Base-by-base conservation (phyloP, 2,797 vertebrate species). In the Streptopelia turtur region DNA sequence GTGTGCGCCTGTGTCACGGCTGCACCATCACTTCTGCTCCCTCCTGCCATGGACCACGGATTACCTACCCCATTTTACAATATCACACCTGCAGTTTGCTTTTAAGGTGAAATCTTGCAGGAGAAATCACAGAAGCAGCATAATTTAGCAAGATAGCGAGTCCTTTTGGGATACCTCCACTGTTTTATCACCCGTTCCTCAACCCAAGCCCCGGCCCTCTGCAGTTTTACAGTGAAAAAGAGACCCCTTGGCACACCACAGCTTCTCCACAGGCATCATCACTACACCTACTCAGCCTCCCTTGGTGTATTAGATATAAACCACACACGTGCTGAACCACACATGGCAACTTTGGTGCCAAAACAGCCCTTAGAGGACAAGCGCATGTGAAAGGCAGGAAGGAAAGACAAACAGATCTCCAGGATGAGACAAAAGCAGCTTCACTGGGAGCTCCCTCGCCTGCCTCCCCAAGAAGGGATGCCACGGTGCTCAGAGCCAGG, bases 381-480 rank as follows among this genome's bases (percentile, higher is more conserved):
- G 63, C 13, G 16, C 83, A 96, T 1, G 13, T 94, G 79, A 70
- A 89, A 68, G 85, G 71, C 74, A 95, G 96, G 95, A 93, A 96
- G 93, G 90, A 90, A 94, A 88, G 53, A 56, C 82, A 76, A 91
- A 82, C 53, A 66, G 20, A 93, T 86, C 85, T 94, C 91, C 87
- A 89, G 95, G 95, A 96, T 83, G 87, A 90, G 89, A 93, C 75
- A 91, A 95, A 93, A 91, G 92, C 87, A 75, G 89, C 75, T 95
- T 87, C 0, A 2, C 77, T 59, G 77, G 61, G 83, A 90, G 91
- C 68, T 94, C 93, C 65, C 64, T 80, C 3, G 45, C 65, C 86
- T 87, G 52, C 47, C 81, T 95, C 94, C 83, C 87, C 23, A 30
- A 65, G 69, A 87, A 94, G 39, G 37, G 92, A 90, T 53, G 87